These are phyloP conservation scores for Stichopus chloronotus DNA, from an alignment of 35 echinoderm and acorn worm species.

Conservation along the genomic window DNA sequence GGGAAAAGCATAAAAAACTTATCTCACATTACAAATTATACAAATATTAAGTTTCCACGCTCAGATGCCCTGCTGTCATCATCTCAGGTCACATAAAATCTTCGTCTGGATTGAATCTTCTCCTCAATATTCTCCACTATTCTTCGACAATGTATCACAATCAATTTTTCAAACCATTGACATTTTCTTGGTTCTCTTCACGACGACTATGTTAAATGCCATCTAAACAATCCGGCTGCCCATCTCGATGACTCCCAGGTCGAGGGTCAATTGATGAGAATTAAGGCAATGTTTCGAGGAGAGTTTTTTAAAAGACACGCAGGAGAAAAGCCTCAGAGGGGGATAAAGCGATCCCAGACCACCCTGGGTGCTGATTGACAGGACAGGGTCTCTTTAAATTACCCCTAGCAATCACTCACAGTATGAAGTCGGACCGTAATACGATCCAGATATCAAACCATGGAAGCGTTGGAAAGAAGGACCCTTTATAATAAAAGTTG, in stretches of 20 bases:
- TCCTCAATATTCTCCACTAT: background rate
- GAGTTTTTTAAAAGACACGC: background rate
- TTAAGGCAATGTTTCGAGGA: slow-evolving; percentile 1
- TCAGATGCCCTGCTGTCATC: slow-evolving; percentile 10
- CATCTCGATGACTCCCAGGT: background rate
- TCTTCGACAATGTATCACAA: slow-evolving; percentile 40
- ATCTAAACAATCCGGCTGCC: background rate
- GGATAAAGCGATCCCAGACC: slow-evolving; percentile 17
- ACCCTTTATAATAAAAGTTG: background rate
- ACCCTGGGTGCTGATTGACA: slow-evolving; percentile 46
- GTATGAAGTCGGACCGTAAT: background rate
- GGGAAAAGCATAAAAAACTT: background rate
- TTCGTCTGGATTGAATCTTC: slow-evolving; percentile 25
- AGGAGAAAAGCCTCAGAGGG: slow-evolving; percentile 24
- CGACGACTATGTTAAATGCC: background rate
- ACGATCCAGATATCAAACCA: background rate
- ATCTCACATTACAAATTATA: slow-evolving; percentile 14
- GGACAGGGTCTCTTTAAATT: slow-evolving; percentile 13
- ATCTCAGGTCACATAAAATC: slow-evolving; percentile 33
- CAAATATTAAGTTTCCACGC: slow-evolving; percentile 4
- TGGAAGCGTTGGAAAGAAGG: background rate
- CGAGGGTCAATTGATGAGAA: slow-evolving; percentile 31
- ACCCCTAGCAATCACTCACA: slow-evolving; percentile 9
- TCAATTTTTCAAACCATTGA: slow-evolving; percentile 13
- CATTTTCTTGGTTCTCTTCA: background rate